These are phyloP conservation scores for Sepiola atlantica DNA, from an alignment of 2,888 invertebrate species.

Conservation along the genomic window DNA sequence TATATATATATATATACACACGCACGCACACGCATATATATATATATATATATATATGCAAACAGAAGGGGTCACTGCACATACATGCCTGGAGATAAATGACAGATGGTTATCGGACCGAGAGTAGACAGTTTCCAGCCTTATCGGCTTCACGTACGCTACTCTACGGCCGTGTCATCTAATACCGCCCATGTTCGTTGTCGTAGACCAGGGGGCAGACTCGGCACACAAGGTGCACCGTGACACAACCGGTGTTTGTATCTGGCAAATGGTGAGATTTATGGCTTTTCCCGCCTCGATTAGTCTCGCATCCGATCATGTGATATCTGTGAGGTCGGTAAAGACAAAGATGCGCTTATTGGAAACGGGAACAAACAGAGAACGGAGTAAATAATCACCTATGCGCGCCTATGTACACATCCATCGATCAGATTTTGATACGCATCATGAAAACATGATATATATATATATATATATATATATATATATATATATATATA, in stretches of 20 bases:
- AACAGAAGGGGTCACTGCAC: not conserved
- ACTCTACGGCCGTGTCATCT: not conserved
- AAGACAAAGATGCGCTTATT: not conserved
- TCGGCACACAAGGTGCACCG: not conserved
- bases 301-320: not conserved
- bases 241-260: not conserved
- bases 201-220: not conserved
- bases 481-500: not conserved
- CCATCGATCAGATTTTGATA: not conserved
- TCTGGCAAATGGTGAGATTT: not conserved
- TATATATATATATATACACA: too few relatives aligned
- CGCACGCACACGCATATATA: not conserved
- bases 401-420: not conserved
- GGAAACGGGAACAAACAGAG: not conserved
- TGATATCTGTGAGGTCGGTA: not conserved
- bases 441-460: not conserved
- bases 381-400: not conserved
- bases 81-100: not conserved
- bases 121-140: not conserved
- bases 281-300: not conserved
- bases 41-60: too few relatives aligned
- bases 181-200: not conserved
- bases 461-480: not conserved
- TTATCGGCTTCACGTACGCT: not conserved
- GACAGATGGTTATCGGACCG: not conserved